These are phyloP conservation scores for Agrotis exclamationis DNA, from an alignment of 2,888 invertebrate species.

Conservation along the genomic window DNA sequence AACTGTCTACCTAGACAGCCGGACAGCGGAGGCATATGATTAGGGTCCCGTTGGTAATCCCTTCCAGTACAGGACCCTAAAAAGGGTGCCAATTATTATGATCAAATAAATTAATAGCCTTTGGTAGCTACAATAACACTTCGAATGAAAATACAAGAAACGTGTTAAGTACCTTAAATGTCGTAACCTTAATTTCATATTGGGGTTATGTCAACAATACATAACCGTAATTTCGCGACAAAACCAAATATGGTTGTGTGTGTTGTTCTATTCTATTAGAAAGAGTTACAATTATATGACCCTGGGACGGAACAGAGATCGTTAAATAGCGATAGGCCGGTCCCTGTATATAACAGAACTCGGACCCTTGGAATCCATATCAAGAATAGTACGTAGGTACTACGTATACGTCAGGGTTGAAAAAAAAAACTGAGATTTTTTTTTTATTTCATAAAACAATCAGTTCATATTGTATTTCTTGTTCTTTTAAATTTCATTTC, in stretches of 20 bases:
- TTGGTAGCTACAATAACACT: background rate
- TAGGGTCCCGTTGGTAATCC: too few species aligned
- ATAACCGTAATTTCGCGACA: slow-evolving; percentile 1
- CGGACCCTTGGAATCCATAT: too few species aligned
- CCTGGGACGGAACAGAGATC: background rate
- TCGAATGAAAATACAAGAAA: background rate
- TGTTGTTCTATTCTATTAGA: slow-evolving; percentile 5
- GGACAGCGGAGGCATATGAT: too few species aligned
- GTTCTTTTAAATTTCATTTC: too few species aligned
- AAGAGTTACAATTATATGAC: slow-evolving; percentile 36
- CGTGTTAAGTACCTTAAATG: background rate
- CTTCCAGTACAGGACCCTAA: too few species aligned
- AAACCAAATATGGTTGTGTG: background rate
- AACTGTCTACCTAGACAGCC: too few species aligned
- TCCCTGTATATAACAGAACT: slow-evolving; percentile 16
- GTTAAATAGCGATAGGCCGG: slow-evolving; percentile 18
- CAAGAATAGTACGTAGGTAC: too few species aligned
- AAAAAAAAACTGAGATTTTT: too few species aligned
- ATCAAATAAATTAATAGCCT: background rate
- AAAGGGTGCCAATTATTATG: too few species aligned
- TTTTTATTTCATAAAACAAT: too few species aligned
- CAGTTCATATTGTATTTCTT: too few species aligned
- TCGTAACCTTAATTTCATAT: slow-evolving; percentile 2
- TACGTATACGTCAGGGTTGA: too few species aligned
- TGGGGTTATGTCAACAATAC: background rate